Conservation (phyloP, 2,797 vertebrate genomes). For the Parotocinclus haroldoi region DNA sequence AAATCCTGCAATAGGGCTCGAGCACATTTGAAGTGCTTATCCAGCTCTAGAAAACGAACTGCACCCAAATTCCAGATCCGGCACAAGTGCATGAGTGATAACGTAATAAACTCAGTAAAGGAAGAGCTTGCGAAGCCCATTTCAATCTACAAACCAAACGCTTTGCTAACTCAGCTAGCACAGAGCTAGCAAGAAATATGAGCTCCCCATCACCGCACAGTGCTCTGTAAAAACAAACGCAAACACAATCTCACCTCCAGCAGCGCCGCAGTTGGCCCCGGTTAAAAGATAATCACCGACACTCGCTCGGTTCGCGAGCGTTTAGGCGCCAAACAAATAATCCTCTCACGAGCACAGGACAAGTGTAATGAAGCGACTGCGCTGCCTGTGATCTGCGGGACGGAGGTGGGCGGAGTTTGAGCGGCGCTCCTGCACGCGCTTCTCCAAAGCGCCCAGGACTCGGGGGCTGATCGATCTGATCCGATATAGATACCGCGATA, state of each 20-base stretch:
- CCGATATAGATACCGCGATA: too few species aligned
- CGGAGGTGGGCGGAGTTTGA: conserved; percentile 26
- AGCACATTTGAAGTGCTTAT: background rate
- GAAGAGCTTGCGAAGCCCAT: too few species aligned
- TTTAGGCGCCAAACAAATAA: background rate
- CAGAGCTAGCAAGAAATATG: conserved; percentile 20
- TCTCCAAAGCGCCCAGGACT: too few species aligned
- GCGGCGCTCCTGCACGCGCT: background rate
- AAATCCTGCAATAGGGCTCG: conserved; percentile 1
- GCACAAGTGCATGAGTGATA: background rate
- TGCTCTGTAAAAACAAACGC: background rate
- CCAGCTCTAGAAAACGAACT: background rate
- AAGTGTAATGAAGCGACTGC: background rate
- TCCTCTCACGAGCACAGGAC: background rate
- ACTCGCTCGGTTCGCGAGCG: background rate
- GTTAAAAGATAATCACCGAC: background rate
- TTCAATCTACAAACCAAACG: background rate
- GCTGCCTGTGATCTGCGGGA: background rate
- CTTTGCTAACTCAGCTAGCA: conserved; percentile 24
- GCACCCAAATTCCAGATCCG: background rate
- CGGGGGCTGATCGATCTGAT: too few species aligned
- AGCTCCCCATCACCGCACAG: background rate
- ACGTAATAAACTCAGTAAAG: background rate
- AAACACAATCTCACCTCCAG: conserved; percentile 23
- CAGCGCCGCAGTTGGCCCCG: background rate